These are phyloP conservation scores for Oncorhynchus nerka DNA, from an alignment of 2,113 vertebrate genomes.

Conservation along the genomic window DNA sequence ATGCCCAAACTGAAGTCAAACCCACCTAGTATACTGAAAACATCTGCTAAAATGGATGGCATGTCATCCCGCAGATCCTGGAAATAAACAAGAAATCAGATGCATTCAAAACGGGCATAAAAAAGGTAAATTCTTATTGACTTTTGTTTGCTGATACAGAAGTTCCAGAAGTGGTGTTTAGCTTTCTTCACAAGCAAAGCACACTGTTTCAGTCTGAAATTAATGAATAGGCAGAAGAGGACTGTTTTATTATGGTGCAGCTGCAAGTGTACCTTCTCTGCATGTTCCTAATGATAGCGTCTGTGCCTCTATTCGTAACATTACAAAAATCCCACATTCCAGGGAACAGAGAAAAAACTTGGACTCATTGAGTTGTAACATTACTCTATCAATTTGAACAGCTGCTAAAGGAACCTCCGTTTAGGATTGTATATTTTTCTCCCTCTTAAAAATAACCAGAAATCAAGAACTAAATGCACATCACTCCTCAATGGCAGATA, in stretches of 20 bases:
- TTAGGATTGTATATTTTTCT: neutral
- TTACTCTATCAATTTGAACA: neutral
- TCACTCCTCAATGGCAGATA: neutral
- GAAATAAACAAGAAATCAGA: constrained; percentile 39
- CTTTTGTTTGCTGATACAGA: too few species aligned
- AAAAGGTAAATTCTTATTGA: neutral
- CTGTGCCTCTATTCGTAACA: neutral
- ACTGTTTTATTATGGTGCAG: neutral
- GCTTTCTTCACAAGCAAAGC: too few species aligned
- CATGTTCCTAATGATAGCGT: neutral
- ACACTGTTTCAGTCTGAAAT: too few species aligned
- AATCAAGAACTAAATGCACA: neutral
- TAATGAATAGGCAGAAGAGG: neutral
- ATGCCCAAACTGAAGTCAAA: constrained; percentile 9
- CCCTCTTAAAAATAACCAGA: neutral
- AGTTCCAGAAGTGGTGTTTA: too few species aligned
- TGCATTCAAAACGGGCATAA: neutral
- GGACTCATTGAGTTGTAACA: neutral
- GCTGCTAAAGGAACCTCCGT: neutral
- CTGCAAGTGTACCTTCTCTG: neutral
- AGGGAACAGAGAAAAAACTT: neutral
- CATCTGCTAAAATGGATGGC: constrained; percentile 96
- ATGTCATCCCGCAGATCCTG: constrained; percentile 94
- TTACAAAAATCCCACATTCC: neutral
- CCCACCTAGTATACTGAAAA: constrained; percentile 95